Conservation (phyloP, 2,113 vertebrate genomes). For the Nothocercus julius region DNA sequence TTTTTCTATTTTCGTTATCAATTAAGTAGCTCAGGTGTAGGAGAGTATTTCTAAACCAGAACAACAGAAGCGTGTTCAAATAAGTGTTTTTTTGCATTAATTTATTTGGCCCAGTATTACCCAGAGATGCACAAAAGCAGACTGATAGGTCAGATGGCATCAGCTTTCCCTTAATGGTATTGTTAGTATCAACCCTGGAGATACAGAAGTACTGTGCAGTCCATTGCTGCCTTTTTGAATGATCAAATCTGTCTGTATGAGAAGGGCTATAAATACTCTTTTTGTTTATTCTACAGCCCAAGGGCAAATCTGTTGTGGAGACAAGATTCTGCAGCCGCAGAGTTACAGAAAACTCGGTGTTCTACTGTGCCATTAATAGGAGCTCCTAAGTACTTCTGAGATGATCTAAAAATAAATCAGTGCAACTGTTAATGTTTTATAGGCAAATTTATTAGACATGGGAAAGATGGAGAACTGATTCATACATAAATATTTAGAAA, state of each 20-base stretch:
- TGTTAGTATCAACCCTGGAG: conserved; percentile 15
- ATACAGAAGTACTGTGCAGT: not conserved
- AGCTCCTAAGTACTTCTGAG: conserved; percentile 41
- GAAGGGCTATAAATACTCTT: conserved; percentile 39
- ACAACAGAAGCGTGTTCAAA: conserved; percentile 3
- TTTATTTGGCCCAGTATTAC: not conserved
- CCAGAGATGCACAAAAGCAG: not conserved
- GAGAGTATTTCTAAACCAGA: conserved; percentile 38
- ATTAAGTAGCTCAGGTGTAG: conserved; percentile 32
- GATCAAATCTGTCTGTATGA: conserved; percentile 33
- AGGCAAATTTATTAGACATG: not conserved
- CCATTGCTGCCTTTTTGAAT: conserved; percentile 22
- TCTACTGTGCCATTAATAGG: conserved; percentile 26
- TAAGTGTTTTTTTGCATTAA: not conserved
- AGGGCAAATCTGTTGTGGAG: conserved; percentile 35
- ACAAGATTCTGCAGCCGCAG: conserved; percentile 31
- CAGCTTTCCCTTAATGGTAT: conserved; percentile 41
- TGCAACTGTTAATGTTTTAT: conserved; percentile 6
- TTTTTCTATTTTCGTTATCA: conserved; percentile 39
- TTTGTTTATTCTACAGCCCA: conserved; percentile 59
- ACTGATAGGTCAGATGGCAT: conserved; percentile 38
- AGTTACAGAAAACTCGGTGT: conserved; percentile 18
- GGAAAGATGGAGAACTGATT: not conserved
- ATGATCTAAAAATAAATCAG: conserved; percentile 50
- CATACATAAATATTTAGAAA: not conserved